A percentile compares a stretch with the other conserved stretches of the same genome.
Evolutionary conservation across 2,797 vertebrate species (phyloP).

Genomic region (Enteromius anoplus): DNA sequence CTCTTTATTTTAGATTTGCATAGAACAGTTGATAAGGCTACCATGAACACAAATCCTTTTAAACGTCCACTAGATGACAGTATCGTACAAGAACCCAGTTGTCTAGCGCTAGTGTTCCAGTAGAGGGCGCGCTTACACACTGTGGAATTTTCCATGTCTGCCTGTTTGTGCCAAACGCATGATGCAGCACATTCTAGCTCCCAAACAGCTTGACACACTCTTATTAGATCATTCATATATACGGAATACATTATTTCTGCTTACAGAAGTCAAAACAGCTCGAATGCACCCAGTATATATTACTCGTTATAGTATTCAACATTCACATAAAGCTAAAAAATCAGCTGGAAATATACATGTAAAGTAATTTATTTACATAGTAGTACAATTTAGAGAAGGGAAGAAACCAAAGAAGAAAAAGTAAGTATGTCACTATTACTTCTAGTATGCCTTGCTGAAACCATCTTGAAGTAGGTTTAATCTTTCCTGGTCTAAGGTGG

Average conservation of each 20-base stretch:
- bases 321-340: background rate
- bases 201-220: background rate
- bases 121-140: background rate
- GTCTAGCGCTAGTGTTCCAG: background rate
- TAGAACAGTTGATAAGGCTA: too few species aligned
- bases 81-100: background rate
- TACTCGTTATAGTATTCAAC: background rate
- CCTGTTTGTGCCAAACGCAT: conserved; percentile 8
- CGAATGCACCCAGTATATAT: background rate
- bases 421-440: background rate
- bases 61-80: conserved; percentile 31
- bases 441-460: background rate
- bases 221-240: background rate
- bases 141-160: conserved; percentile 53
- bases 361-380: background rate
- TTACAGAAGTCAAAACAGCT: background rate
- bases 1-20: too few species aligned
- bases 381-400: background rate
- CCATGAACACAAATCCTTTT: background rate
- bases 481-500: background rate
- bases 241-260: background rate
- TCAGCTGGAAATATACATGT: background rate
- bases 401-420: background rate
- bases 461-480: background rate
- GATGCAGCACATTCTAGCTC: conserved; percentile 32